Base-by-base conservation (phyloP, 2,113 vertebrate genomes). In the Cynocephalus volans region DNA sequence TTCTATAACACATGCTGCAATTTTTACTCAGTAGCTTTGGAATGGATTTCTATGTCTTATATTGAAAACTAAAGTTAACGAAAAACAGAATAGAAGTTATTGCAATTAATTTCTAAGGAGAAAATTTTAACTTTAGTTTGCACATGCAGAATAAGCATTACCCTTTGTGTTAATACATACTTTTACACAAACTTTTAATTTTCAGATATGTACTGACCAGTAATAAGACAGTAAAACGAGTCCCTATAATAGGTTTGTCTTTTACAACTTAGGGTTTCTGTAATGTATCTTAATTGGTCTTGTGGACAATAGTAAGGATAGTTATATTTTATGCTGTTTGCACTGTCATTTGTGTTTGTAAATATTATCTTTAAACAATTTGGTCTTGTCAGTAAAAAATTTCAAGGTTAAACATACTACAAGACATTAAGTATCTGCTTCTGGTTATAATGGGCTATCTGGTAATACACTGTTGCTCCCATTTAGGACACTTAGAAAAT, bases 341-440 rank as follows among this genome's bases (percentile, higher is more conserved):
- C 26, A 45, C 48, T 91, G 36, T 50, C 65, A 88, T 95, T 85
- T 96, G 93, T 85, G 15, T 82, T 90, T 87, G 5, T 88, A 73
- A 96, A 91, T 58, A 65, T 86, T 73, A 83, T 88, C 60, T 95
- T 73, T 93, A 86, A 73, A 82, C 54, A 86, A 67, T 70, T 90
- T 89, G 33, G 58, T 84, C 75, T 88, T 94, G 26, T 76, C 58
- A 76, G 77, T 73, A 48, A 94, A 85, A 76, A 48, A 33, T 18
- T 14, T 60, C 52, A 62, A 88, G 33, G 18, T 95, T 84, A 95
- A 95, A 85, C 28, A 79, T 88, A 69, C 52, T 88, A 88, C 9
- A 76, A 80, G 87, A 76, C 33, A 24, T 58, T 79, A 60, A 73
- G 21, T 8, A 70, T 67, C 54, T 97, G 33, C 28, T 48, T 70